phyloP scores from a whole-genome alignment of 1,140 invertebrate species.

The Cylas formicarius region DNA sequence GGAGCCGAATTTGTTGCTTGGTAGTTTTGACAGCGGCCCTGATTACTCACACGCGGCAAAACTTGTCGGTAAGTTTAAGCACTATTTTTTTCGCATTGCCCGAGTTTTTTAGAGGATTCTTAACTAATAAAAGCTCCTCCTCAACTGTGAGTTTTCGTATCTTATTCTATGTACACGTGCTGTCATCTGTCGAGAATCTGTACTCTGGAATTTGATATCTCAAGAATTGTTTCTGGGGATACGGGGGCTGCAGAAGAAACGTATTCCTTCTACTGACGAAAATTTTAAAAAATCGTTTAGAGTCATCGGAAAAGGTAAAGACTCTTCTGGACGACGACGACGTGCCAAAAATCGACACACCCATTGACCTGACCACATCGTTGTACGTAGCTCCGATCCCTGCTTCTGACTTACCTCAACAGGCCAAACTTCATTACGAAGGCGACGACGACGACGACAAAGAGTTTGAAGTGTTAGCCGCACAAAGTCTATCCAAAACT shows the following conservation, averaged over 20 bases:
- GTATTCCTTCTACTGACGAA: background rate
- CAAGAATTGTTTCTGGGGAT: too few species aligned
- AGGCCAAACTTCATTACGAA: slow-evolving; percentile 15
- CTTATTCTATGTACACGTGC: too few species aligned
- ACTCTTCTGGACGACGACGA: slow-evolving; percentile 68
- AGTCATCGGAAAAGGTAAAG: slow-evolving; percentile 21
- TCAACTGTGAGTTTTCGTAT: too few species aligned
- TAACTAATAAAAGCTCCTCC: too few species aligned
- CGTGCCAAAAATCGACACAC: slow-evolving; percentile 54
- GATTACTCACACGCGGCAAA: slow-evolving; percentile 8
- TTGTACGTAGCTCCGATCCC: slow-evolving; percentile 39
- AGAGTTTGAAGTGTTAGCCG: slow-evolving; percentile 67
- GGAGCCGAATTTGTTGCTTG: slow-evolving; percentile 59
- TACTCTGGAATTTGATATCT: too few species aligned
- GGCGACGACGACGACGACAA: slow-evolving; percentile 53
- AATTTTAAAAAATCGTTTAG: slow-evolving; percentile 4
- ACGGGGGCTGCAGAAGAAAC: too few species aligned
- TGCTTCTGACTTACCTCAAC: too few species aligned
- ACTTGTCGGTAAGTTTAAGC: slow-evolving; percentile 12
- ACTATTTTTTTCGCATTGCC: too few species aligned
- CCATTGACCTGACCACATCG: slow-evolving; percentile 56
- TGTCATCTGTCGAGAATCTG: too few species aligned
- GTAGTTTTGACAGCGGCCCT: slow-evolving; percentile 52
- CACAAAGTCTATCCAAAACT: slow-evolving; percentile 59
- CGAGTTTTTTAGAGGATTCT: too few species aligned